phyloP scores from a whole-genome alignment of 2,797 vertebrate species.

The Hydrocynus forskahlii region DNA sequence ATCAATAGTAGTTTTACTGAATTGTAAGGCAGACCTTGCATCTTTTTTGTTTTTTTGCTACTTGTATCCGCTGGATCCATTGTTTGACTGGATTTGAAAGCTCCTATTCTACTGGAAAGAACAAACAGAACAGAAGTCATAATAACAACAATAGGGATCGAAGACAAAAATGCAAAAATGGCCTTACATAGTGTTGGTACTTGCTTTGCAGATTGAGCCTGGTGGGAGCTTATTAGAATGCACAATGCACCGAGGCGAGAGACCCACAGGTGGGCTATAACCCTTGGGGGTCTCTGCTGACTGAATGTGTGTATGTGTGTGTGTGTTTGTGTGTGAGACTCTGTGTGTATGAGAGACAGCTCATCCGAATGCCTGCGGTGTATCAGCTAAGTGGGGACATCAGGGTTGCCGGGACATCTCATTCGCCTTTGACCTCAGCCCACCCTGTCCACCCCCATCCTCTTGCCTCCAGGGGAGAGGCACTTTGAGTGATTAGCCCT shows the following conservation, averaged over 20 bases:
- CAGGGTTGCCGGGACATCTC: conserved; percentile 24
- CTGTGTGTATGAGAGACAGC: conserved; percentile 28
- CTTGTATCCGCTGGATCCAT: no score
- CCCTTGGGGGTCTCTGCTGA: conserved; percentile 61
- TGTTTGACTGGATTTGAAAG: no score
- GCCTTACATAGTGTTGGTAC: conserved; percentile 75
- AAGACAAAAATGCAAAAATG: background rate
- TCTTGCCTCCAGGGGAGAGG: background rate
- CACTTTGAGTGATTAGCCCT: conserved; percentile 22
- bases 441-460: background rate
- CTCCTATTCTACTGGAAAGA: background rate
- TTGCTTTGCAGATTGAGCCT: conserved; percentile 76
- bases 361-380: conserved; percentile 21
- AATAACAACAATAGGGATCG: background rate
- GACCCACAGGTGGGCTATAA: conserved; percentile 62
- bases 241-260: conserved; percentile 75
- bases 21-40: no score
- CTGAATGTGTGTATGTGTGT: background rate
- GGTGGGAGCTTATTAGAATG: conserved; percentile 85
- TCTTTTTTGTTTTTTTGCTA: no score
- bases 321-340: background rate
- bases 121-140: background rate
- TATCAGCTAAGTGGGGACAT: conserved; percentile 35
- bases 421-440: conserved; percentile 33
- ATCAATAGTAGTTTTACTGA: no score